phyloP scores from a whole-genome alignment of 2,113 vertebrate genomes.

The Bubalus kerabau region DNA sequence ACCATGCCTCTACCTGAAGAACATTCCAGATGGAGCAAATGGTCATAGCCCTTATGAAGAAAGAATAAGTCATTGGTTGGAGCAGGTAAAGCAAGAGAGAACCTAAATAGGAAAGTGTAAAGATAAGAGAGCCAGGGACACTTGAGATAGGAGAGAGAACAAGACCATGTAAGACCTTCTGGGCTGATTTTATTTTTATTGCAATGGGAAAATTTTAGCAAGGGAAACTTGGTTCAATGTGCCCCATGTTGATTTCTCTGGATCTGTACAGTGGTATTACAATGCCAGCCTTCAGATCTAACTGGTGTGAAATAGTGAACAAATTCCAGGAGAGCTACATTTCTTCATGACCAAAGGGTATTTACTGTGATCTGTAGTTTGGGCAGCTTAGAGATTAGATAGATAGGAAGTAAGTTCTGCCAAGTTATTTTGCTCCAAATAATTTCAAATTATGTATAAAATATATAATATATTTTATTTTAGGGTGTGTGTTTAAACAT shows the following conservation, averaged over 20 bases:
- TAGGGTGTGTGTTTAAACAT: neutral
- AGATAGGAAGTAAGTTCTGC: neutral
- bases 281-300: neutral
- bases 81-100: neutral
- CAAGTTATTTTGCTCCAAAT: neutral
- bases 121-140: accelerated
- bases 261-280: neutral
- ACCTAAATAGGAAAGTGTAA: neutral
- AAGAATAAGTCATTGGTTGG: neutral
- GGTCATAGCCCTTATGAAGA: neutral
- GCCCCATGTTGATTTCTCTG: neutral
- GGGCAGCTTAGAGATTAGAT: neutral
- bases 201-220: neutral
- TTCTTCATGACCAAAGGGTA: neutral
- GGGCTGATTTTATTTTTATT: neutral
- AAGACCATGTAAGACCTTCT: neutral
- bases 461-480: neutral
- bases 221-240: neutral
- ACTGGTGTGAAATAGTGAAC: neutral
- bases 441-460: neutral
- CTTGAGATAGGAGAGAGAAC: neutral
- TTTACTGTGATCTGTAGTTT: neutral
- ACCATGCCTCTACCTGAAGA: neutral
- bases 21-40: neutral
- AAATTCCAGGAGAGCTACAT: neutral